Percentiles rank a stretch among this genome's conserved stretches.
These are phyloP conservation scores for Motacilla tschutschensis DNA, from an alignment of 2,113 vertebrate genomes.

Conservation along the genomic window DNA sequence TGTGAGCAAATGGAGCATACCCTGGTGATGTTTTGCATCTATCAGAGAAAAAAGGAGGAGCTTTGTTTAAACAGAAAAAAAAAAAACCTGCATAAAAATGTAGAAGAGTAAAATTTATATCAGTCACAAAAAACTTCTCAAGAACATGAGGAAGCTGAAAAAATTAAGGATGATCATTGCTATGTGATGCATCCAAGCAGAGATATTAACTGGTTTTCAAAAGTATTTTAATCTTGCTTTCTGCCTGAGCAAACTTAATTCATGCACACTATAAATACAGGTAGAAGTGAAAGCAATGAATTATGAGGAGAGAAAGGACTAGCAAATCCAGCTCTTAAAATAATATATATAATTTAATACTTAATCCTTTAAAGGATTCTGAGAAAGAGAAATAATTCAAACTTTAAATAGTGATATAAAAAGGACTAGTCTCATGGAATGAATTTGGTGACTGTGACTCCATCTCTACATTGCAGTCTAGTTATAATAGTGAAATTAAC, in stretches of 20 bases:
- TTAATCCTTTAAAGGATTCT: neutral
- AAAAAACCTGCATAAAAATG: neutral
- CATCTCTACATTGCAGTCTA: neutral
- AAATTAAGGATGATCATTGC: neutral
- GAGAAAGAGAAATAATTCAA: slow-evolving; percentile 1
- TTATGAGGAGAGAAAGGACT: neutral
- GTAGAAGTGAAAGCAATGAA: neutral
- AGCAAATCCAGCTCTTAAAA: neutral
- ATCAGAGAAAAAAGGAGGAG: neutral
- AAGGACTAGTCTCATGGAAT: neutral
- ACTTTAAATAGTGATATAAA: neutral
- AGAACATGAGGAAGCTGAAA: neutral
- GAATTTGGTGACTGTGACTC: neutral
- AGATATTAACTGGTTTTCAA: neutral
- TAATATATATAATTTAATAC: neutral
- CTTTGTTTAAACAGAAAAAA: neutral
- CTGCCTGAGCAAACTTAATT: neutral
- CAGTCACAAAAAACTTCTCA: neutral
- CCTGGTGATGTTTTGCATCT: neutral
- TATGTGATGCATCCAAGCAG: neutral
- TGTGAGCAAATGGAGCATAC: neutral
- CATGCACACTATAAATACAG: neutral
- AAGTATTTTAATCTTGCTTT: neutral
- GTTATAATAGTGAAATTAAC: neutral
- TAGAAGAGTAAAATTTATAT: neutral